Conservation (phyloP, 2,113 vertebrate species). For the Cyprinodon brontotheroides region DNA sequence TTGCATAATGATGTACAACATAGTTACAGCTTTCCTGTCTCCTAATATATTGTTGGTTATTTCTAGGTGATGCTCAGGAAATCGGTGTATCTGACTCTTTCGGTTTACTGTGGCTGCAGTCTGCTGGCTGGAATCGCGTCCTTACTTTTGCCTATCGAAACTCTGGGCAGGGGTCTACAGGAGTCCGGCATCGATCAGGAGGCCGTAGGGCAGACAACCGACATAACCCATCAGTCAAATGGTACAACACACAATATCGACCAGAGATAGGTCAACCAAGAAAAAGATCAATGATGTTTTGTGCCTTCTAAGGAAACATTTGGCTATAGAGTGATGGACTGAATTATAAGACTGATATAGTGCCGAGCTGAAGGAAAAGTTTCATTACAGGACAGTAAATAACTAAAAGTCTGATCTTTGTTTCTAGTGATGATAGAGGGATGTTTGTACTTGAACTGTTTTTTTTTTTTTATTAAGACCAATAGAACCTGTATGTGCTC, state of each 20-base stretch:
- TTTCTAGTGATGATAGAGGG: slow-evolving; percentile 18
- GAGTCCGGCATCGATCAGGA: slow-evolving; percentile 28
- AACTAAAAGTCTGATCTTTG: slow-evolving; percentile 20
- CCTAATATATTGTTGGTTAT: slow-evolving; percentile 11
- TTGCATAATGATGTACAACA: too few relatives aligned
- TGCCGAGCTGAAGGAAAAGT: slow-evolving; percentile 22
- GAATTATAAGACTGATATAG: slow-evolving; percentile 17
- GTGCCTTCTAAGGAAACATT: slow-evolving; percentile 9
- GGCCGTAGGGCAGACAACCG: not conserved
- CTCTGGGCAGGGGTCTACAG: slow-evolving; percentile 43
- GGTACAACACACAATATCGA: not conserved
- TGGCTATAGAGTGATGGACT: slow-evolving; percentile 5
- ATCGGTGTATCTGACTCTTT: slow-evolving; percentile 51
- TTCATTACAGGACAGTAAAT: slow-evolving; percentile 19
- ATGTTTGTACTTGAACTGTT: slow-evolving; percentile 7
- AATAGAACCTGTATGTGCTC: not conserved
- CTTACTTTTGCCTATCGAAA: slow-evolving; percentile 65
- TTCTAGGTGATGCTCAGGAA: slow-evolving; percentile 61
- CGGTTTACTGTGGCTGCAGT: slow-evolving; percentile 56
- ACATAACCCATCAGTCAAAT: slow-evolving; percentile 11
- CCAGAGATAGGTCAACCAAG: not conserved
- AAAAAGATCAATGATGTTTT: not conserved
- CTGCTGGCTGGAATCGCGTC: slow-evolving; percentile 52
- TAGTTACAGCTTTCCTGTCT: not conserved
- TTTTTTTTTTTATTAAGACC: slow-evolving; percentile 33